Evolutionary conservation across 2,888 invertebrate genomes (phyloP), one percentile per base, ranked within the genome.

Genomic region (Boloria selene): DNA sequence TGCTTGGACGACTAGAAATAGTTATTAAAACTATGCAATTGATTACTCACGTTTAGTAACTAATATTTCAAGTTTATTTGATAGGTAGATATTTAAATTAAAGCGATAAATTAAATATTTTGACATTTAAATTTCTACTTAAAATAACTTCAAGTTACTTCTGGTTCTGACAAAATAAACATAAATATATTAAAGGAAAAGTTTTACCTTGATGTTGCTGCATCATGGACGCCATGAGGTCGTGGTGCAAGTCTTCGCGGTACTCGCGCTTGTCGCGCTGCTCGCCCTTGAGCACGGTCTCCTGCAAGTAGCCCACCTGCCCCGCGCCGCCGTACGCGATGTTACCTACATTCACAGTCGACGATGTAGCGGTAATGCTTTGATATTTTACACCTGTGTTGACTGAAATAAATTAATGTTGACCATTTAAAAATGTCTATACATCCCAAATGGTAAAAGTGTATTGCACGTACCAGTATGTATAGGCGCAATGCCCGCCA

Each of bases 201-300:
- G 42, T 22, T 3, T 52, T 17, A 78, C 89, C 85, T 74, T 90
- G 86, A 63, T 88, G 92, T 72, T 91, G 92, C 72, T 92, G 90
- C 88, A 92, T 88, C 87, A 92, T 90, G 7, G 89, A 88, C 13
- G 90, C 88, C 90, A 92, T 90, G 56, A 92, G 77, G 65, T 94
- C 94, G 75, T 94, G 94, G 71, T 93, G 93, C 74, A 93, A 85
- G 74, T 94, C 93, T 67, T 91, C 90, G 5, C 90, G 80, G 73
- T 84, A 90, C 82, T 87, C 87, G 75, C 89, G 78, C 86, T 92
- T 87, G 83, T 88, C 88, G 59, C 86, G 74, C 70, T 84, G 76
- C 69, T 87, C 86, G 0, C 83, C 80, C 77, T 88, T 89, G 76
- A 79, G 85, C 17, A 85, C 81, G 2, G 79, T 78, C 73, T 85